Evolutionary conservation across 2,888 invertebrate species (phyloP), one percentile per base, ranked within the genome.

Genomic region (Apamea epomidion): DNA sequence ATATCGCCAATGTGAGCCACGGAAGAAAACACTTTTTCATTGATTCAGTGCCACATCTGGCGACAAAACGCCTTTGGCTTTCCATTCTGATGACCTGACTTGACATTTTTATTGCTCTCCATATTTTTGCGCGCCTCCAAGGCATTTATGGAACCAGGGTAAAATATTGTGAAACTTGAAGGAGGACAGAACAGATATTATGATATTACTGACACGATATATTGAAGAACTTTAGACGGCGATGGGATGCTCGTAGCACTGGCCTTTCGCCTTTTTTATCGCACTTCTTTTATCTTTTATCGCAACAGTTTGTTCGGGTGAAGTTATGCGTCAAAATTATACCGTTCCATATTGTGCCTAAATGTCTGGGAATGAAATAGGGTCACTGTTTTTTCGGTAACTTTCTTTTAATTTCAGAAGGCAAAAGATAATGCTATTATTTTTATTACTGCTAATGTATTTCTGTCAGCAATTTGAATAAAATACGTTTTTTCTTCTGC

Each of bases 41-140:
- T 96, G 97, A 96, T 96, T 96, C 96, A 94, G 94, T 93, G 95
- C 91, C 97, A 95, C 97, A 97, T 96, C 97, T 96, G 97, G 97
- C 95, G 95, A 95, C 95, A 94, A 95, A 96, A 96, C 95, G 97
- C 96, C 95, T 93, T 95, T 93, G 94, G 96, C 95, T 95, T 96
- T 96, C 95, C 95, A 94, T 95, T 95, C 95, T 97, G 97, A 97
- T 97, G 97, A 97, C 97, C 96, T 96, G 96, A 97, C 96, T 96
- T 97, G 97, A 96, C 96, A 97, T 96, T 96, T 97, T 97, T 97
- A 97, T 97, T 96, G 95, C 96, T 91, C 91, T 92, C 96, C 95
- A 97, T 97, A 97, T 96, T 96, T 96, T 92, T 93, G 93, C 91
- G 82, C 82, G 85, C 96, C 96, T 96, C 96, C 89, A 90, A 96